These are phyloP conservation scores for Tupaia tana DNA, from an alignment of 2,113 vertebrate genomes.

Conservation along the genomic window DNA sequence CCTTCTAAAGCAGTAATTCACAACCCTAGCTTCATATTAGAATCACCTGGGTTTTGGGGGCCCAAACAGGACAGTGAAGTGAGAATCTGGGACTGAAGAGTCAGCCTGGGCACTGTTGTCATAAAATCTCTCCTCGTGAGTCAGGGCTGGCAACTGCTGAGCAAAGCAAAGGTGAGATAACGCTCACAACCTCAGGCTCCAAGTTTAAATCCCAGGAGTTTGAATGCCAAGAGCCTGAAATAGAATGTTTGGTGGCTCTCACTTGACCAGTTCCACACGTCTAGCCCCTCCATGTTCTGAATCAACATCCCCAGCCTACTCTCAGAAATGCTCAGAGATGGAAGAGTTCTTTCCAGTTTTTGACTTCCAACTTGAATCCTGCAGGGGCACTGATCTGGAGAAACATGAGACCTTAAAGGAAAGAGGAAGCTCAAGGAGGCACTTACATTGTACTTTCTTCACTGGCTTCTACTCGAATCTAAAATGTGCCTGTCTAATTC, in stretches of 20 bases:
- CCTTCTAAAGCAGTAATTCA: neutral
- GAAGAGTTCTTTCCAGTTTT: neutral
- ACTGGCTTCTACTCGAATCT: neutral
- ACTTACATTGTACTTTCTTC: neutral
- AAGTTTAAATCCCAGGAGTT: neutral
- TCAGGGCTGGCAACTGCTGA: neutral
- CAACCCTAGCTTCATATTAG: neutral
- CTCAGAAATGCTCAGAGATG: neutral
- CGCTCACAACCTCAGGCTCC: neutral
- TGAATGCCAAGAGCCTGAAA: neutral
- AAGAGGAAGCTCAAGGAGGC: neutral
- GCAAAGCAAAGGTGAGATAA: neutral
- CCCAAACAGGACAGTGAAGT: neutral
- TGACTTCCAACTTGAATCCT: neutral
- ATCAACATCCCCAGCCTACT: neutral
- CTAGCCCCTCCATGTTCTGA: neutral
- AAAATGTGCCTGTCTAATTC: neutral
- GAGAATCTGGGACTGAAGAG: neutral
- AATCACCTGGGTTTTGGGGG: neutral
- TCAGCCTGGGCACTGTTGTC: neutral
- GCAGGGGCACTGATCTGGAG: neutral
- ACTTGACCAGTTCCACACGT: neutral
- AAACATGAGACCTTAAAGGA: neutral
- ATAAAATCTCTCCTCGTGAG: neutral
- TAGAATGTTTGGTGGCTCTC: neutral